These are phyloP conservation scores for Gobionotothen gibberifrons DNA, from an alignment of 2,797 vertebrate genomes.

Conservation along the genomic window DNA sequence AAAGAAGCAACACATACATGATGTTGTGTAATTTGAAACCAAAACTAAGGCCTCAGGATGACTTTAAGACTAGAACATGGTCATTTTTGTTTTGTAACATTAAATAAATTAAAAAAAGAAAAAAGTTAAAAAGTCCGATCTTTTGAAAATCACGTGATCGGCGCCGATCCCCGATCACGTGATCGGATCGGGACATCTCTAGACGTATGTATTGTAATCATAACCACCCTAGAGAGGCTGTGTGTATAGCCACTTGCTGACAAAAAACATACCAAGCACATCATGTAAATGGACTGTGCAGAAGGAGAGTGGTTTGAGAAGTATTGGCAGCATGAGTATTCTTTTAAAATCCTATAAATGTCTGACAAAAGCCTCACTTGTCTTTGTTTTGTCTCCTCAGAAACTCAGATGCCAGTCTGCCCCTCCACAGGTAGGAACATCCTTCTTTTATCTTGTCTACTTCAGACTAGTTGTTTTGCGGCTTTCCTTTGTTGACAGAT, in stretches of 20 bases:
- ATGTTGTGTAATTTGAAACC: too few species aligned
- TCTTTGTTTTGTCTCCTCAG: constrained; percentile 53
- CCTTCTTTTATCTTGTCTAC: neutral
- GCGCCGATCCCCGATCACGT: too few species aligned
- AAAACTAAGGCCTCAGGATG: too few species aligned
- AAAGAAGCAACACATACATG: too few species aligned
- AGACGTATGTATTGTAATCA: neutral
- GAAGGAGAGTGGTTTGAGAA: neutral
- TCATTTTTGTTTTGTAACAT: too few species aligned
- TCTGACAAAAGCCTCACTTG: neutral
- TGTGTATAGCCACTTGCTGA: neutral
- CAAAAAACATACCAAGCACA: neutral
- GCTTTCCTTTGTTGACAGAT: neutral
- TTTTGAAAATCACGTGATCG: too few species aligned
- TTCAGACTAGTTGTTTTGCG: neutral
- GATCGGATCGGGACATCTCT: too few species aligned
- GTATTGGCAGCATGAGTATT: neutral
- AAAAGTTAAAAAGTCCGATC: too few species aligned
- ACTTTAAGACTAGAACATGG: too few species aligned
- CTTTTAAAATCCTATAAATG: neutral
- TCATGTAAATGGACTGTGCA: neutral
- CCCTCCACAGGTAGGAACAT: constrained; percentile 57
- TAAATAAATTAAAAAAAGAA: too few species aligned
- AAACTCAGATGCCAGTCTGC: constrained; percentile 58
- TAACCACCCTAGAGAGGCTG: too few species aligned